Percentiles rank a stretch among this genome's conserved stretches.
These are phyloP conservation scores for Sclerurus mexicanus DNA, from an alignment of 2,113 vertebrate species.

Conservation along the genomic window DNA sequence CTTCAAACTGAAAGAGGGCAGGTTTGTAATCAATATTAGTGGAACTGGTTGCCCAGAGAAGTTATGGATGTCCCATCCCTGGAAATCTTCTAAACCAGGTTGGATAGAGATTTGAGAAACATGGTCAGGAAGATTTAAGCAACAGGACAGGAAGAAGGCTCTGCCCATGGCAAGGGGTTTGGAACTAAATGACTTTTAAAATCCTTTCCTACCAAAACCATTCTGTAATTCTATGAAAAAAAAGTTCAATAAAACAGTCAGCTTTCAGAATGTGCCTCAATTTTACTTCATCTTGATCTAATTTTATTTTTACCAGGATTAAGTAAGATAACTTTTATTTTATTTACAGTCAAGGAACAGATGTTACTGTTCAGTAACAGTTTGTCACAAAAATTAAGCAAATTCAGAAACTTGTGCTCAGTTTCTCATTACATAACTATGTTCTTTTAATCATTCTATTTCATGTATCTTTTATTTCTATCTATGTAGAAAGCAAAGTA, in stretches of 20 bases:
- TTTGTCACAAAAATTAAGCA: not conserved
- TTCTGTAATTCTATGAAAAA: not conserved
- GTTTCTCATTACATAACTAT: not conserved
- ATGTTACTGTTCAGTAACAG: not conserved
- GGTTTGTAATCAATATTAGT: not conserved
- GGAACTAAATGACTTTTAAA: not conserved
- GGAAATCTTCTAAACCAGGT: not conserved
- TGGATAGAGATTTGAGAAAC: not conserved
- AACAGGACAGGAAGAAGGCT: not conserved
- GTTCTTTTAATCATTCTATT: not conserved
- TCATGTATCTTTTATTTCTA: not conserved
- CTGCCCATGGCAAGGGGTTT: not conserved
- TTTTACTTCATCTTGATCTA: not conserved
- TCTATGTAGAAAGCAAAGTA: not conserved
- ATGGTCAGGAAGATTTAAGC: not conserved
- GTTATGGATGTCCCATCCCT: not conserved
- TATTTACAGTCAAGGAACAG: not conserved
- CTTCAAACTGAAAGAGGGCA: not conserved
- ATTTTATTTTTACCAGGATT: not conserved
- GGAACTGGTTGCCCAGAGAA: not conserved
- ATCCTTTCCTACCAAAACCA: not conserved
- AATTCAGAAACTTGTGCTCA: not conserved
- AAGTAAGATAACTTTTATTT: not conserved
- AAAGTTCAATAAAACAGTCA: not conserved
- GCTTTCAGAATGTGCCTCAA: not conserved